These are phyloP conservation scores for Brachylomia viminalis DNA, from an alignment of 2,888 invertebrate genomes.

Conservation along the genomic window DNA sequence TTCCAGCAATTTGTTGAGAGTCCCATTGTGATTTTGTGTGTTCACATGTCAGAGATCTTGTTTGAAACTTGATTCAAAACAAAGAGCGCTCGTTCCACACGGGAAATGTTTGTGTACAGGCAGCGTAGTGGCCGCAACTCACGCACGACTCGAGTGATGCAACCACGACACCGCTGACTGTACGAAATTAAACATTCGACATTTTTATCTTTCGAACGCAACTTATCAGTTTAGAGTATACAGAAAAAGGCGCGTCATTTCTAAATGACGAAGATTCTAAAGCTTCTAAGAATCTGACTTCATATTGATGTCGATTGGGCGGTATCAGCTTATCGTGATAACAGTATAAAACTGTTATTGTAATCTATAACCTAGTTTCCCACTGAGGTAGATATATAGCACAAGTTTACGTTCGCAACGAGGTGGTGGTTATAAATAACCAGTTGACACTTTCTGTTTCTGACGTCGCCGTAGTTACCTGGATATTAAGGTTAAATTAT, in stretches of 20 bases:
- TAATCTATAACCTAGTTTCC: slow-evolving; percentile 86
- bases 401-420: slow-evolving; percentile 71
- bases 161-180: slow-evolving; percentile 74
- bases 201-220: slow-evolving; percentile 75
- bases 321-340: slow-evolving; percentile 86
- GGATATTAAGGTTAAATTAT: background rate
- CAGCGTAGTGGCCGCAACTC: slow-evolving; percentile 64
- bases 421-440: slow-evolving; percentile 77
- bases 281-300: slow-evolving; percentile 74
- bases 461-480: slow-evolving; percentile 24
- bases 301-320: slow-evolving; percentile 67
- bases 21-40: slow-evolving; percentile 82
- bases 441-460: slow-evolving; percentile 80
- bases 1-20: slow-evolving; percentile 89
- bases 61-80: slow-evolving; percentile 84
- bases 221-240: slow-evolving; percentile 72
- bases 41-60: slow-evolving; percentile 87
- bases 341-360: slow-evolving; percentile 69
- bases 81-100: slow-evolving; percentile 87
- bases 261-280: slow-evolving; percentile 52
- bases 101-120: slow-evolving; percentile 83
- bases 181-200: slow-evolving; percentile 85
- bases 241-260: slow-evolving; percentile 67
- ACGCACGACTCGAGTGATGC: slow-evolving; percentile 78
- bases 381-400: slow-evolving; percentile 60